Evolutionary conservation across 1,140 invertebrate genomes (phyloP), one percentile per base, ranked within the genome.

Genomic region (Halotydeus destructor): DNA sequence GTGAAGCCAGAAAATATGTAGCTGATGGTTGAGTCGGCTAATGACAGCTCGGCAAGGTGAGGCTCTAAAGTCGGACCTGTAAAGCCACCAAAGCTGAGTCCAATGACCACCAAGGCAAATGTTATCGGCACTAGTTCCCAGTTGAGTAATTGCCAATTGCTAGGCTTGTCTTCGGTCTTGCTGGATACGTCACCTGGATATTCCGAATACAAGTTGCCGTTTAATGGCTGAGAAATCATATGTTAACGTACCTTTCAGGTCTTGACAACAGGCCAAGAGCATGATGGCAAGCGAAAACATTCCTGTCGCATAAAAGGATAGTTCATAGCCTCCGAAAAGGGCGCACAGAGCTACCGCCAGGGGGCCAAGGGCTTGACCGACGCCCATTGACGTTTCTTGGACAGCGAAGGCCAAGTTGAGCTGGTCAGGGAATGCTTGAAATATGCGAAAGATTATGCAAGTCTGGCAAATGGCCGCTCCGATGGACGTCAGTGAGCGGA

Each of bases 271-370:
- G n/a, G n/a, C n/a, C n/a, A n/a, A n/a, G n/a, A n/a, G 74, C 16
- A 76, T 66, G 27, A 68, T 66, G 9, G 69, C 12, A 4, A 77
- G 56, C 63, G 75, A 74, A 26, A 73, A 53, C 4, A 66, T 52
- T 40, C 76, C 75, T 23, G 76, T 61, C 43, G 68, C 65, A 53
- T 70, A 75, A 58, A 79, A 78, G 49, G 76, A 75, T 40, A 78
- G 57, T 11, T 70, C 67, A 60, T 75, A 79, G 40, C 76, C 76
- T 50, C 75, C 75, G 55, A 72, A 58, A 60, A 71, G 66, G 63
- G 74, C 79, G 2, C 80, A 55, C n/a, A 76, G 55, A 2, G 76
- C 76, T n/a, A 76, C 76, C 35, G 80, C 66, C 11, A 74, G 75
- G 6, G 76, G 77, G 11, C 76, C 76, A 12, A 72, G 66, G 50